A percentile compares a stretch with the other conserved stretches of the same genome.
Conservation (phyloP, 2,888 invertebrate species). For the Tipula vernalis region DNA sequence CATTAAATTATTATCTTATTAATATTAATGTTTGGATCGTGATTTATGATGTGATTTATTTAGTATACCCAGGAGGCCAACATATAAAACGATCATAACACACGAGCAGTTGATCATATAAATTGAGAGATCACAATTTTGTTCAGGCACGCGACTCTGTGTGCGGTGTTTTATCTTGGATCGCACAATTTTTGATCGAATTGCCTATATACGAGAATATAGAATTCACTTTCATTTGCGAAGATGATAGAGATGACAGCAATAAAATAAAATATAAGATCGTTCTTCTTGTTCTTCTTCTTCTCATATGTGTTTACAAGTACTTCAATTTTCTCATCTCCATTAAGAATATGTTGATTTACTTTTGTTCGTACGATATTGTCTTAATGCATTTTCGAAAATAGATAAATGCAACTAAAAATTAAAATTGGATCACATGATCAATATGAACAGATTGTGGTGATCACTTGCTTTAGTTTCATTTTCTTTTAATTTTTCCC, state of each 20-base stretch:
- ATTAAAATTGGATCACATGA: not conserved
- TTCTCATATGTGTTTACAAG: not conserved
- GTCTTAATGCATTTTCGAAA: not conserved
- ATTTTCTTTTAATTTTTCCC: not conserved
- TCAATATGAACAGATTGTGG: not conserved
- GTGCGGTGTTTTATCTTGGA: not conserved
- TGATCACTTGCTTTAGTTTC: not conserved
- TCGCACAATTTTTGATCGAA: not conserved
- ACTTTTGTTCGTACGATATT: not conserved
- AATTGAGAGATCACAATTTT: not conserved
- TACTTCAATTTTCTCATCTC: not conserved
- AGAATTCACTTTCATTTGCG: not conserved
- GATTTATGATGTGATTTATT: not conserved
- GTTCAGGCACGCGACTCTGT: not conserved
- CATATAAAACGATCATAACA: not conserved
- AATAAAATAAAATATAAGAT: not conserved
- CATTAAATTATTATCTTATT: not conserved
- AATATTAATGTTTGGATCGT: not conserved
- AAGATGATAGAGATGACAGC: not conserved
- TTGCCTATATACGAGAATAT: not conserved
- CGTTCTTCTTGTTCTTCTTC: not conserved
- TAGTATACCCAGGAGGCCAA: not conserved
- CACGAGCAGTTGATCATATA: not conserved
- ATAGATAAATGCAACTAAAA: not conserved
- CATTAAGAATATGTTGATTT: not conserved